phyloP scores from a whole-genome alignment of 2,113 vertebrate genomes.

The Corvus moneduloides region DNA sequence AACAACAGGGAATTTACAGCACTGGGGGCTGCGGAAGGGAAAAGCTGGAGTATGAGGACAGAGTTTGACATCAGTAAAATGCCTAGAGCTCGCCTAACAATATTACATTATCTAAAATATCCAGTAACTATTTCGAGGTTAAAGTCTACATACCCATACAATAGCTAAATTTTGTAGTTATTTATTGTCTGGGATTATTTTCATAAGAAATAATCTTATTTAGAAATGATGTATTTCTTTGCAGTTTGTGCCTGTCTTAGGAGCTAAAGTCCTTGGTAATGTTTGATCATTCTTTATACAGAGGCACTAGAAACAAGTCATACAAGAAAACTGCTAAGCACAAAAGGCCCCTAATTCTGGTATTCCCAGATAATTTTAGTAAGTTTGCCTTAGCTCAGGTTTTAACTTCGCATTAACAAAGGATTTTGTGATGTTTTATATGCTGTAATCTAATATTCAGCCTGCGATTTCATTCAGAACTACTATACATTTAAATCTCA shows the following conservation, averaged over 20 bases:
- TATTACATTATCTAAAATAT: not conserved
- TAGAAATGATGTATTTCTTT: conserved; percentile 8
- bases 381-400: conserved; percentile 51
- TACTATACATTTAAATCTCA: conserved; percentile 67
- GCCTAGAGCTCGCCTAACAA: not conserved
- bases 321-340: conserved; percentile 13
- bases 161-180: not conserved
- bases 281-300: conserved; percentile 43
- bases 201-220: not conserved
- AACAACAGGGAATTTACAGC: not conserved
- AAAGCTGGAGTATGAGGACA: not conserved
- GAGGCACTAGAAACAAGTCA: conserved; percentile 4
- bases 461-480: conserved; percentile 65
- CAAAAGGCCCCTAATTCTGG: conserved; percentile 36
- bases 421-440: conserved; percentile 67
- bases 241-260: not conserved
- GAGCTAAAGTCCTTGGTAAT: conserved; percentile 23
- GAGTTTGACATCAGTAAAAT: not conserved
- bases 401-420: conserved; percentile 75
- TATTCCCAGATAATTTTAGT: conserved; percentile 41
- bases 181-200: not conserved
- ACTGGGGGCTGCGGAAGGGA: not conserved
- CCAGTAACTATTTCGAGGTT: not conserved
- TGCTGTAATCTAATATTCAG: conserved; percentile 69
- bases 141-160: not conserved